Conservation (phyloP, 92 coral and sea anemone species). For the Virgularia gustaviana region DNA sequence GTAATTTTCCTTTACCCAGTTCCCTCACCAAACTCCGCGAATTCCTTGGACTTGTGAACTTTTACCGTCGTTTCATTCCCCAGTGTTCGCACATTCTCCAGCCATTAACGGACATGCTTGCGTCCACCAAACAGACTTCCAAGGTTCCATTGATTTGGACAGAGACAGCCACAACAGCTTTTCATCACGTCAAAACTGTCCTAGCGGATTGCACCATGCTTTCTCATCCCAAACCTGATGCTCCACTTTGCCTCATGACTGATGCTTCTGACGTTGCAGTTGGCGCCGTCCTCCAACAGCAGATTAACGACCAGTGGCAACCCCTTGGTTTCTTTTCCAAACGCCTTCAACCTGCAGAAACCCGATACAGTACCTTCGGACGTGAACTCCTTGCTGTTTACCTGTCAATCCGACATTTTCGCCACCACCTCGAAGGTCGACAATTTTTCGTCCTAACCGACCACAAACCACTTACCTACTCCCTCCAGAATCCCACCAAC, state of each 20-base stretch:
- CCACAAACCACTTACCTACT: no score
- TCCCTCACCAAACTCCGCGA: neutral
- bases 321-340: no score
- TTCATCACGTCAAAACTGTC: neutral
- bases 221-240: conserved; percentile 5
- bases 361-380: conserved; percentile 1
- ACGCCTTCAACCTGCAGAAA: no score
- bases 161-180: neutral
- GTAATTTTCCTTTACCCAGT: conserved; percentile 5
- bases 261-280: no score
- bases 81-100: neutral
- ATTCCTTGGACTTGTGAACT: conserved; percentile 6
- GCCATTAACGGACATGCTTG: conserved; percentile 8
- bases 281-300: no score
- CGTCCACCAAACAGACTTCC: neutral
- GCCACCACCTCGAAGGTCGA: neutral
- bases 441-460: neutral
- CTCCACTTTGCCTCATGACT: no score
- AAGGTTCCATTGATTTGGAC: neutral
- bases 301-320: no score
- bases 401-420: neutral
- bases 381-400: neutral
- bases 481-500: neutral
- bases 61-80: conserved; percentile 29
- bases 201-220: conserved; percentile 1